A percentile compares a stretch with the other conserved stretches of the same genome.
phyloP scores from a whole-genome alignment of 2,888 invertebrate species.

The Cryptus armator region DNA sequence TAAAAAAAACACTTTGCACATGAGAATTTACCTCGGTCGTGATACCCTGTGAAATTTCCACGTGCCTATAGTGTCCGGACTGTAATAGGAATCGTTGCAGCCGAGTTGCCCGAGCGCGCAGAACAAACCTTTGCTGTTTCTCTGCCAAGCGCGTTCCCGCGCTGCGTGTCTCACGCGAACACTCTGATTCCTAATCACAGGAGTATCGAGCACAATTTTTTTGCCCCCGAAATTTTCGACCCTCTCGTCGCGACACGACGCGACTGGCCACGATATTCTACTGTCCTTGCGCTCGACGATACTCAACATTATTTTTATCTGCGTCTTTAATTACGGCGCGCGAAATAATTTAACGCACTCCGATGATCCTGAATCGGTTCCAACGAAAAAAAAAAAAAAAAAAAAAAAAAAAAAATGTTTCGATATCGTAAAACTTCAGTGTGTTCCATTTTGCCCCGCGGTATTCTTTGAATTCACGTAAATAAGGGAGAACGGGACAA shows the following conservation, averaged over 20 bases:
- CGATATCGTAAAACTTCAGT: not conserved
- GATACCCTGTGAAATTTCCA: slow-evolving; percentile 82
- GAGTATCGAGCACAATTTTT: slow-evolving; percentile 67
- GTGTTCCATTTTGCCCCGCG: not conserved
- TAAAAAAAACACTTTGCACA: not conserved
- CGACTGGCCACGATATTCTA: slow-evolving; percentile 79
- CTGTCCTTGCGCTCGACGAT: slow-evolving; percentile 78
- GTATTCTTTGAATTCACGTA: not conserved
- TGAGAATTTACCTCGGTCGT: slow-evolving; percentile 77
- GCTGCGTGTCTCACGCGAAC: slow-evolving; percentile 70
- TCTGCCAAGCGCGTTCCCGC: slow-evolving; percentile 74
- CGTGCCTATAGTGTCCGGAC: slow-evolving; percentile 81
- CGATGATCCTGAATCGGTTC: not conserved
- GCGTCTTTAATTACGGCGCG: not conserved
- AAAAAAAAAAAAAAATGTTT: too few relatives aligned
- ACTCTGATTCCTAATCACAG: slow-evolving; percentile 61
- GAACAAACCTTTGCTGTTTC: slow-evolving; percentile 78
- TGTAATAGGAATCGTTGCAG: slow-evolving; percentile 79
- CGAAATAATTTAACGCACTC: not conserved
- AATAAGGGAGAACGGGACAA: too few relatives aligned
- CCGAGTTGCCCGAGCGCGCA: slow-evolving; percentile 80
- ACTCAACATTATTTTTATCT: slow-evolving; percentile 75
- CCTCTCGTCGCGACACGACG: slow-evolving; percentile 71
- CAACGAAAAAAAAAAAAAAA: too few relatives aligned
- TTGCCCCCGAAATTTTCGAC: slow-evolving; percentile 69